Conservation (phyloP, 1,140 invertebrate genomes). For the Orius laevigatus region DNA sequence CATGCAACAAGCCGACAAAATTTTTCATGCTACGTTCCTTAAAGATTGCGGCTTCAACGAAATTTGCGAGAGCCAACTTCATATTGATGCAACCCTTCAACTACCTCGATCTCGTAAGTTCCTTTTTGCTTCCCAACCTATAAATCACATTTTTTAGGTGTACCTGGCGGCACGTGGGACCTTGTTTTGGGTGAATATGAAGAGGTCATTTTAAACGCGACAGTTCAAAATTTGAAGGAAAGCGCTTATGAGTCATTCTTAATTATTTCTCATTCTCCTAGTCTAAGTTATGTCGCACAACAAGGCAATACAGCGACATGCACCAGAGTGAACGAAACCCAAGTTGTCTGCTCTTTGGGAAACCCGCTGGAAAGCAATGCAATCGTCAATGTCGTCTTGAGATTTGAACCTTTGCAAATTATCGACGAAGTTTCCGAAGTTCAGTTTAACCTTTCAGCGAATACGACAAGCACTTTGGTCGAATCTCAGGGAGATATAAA, state of each 20-base stretch:
- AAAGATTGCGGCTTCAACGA: constrained; percentile 87
- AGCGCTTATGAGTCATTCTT: constrained; percentile 82
- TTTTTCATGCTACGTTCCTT: constrained; percentile 73
- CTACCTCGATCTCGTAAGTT: constrained; percentile 28
- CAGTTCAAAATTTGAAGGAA: constrained; percentile 61
- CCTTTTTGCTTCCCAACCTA: neutral
- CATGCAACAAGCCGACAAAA: constrained; percentile 61
- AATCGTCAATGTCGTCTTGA: constrained; percentile 42
- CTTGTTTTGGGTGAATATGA: constrained; percentile 56
- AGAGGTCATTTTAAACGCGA: constrained; percentile 58
- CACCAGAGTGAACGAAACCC: constrained; percentile 41
- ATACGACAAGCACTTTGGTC: constrained; percentile 68
- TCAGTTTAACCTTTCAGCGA: constrained; percentile 55
- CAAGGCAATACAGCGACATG: constrained; percentile 48
- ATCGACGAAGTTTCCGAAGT: constrained; percentile 51
- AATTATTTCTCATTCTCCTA: constrained; percentile 59
- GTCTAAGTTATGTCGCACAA: constrained; percentile 59
- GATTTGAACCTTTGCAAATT: constrained; percentile 61
- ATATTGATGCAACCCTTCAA: constrained; percentile 44
- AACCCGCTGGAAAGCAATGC: constrained; percentile 66
- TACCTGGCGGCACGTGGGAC: constrained; percentile 19
- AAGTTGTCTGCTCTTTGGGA: constrained; percentile 65
- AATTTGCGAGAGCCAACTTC: constrained; percentile 73
- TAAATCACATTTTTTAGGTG: neutral
- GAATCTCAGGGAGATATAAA: constrained; percentile 36